Evolutionary conservation across 1,140 invertebrate species (phyloP), one percentile per base, ranked within the genome.

Genomic region (Drosophila erecta): DNA sequence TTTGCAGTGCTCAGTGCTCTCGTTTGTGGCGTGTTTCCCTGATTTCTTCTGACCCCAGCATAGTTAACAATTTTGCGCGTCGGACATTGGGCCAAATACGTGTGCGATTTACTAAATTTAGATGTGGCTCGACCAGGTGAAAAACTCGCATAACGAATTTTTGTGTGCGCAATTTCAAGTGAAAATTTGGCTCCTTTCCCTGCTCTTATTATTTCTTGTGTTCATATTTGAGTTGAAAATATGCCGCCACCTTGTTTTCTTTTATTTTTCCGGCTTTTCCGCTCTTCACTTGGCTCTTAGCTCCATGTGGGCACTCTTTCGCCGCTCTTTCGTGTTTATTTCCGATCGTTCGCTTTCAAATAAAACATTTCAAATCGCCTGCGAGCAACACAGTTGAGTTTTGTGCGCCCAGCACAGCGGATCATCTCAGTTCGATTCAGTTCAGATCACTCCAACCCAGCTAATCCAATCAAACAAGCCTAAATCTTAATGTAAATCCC

Each of bases 41-140:
- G 50, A 37, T 55, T 40, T 30, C 30, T 15, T 49, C 60, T 86
- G 83, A 86, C 83, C 83, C 83, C 83, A 86, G 84, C 83, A 86
- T 86, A 86, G 83, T 86, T 86, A 78, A 79, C 43, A 69, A 54
- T 67, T 60, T 86, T 86, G 51, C 78, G 69, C 61, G 70, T 86
- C 83, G 83, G 83, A 86, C 83, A 86, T 86, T 86, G 83, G 83
- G 83, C 83, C 84, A 83, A 76, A 87, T 86, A 89, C 79, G 83
- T 87, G 81, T 87, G 81, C 81, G 81, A 86, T 79, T 87, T 87
- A 86, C 83, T 86, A 86, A 79, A 76, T 86, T 72, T 86, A 86
- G 83, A 53, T 49, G 44, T 40, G 56, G 43, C 43, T 50, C 61
- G 35, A 66, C 67, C 81, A 85, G 81, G 81, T 85, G 81, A 81